A percentile compares a stretch with the other conserved stretches of the same genome.
Evolutionary conservation across 2,797 vertebrate genomes (phyloP).

Genomic region (Fratercula arctica): DNA sequence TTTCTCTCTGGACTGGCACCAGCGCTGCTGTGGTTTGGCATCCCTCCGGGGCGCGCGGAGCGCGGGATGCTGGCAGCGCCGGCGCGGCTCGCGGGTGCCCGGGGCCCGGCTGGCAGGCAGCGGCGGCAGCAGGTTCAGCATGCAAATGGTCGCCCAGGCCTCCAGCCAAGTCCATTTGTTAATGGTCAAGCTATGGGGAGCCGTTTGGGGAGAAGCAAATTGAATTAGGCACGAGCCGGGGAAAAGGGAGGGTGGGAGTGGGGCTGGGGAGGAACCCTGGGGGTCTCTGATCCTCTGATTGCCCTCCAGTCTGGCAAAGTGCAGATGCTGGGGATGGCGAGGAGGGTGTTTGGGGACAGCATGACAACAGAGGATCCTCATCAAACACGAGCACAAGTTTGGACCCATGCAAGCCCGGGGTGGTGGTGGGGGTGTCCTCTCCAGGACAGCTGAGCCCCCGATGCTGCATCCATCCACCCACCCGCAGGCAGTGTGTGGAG

Average conservation of each 20-base stretch:
- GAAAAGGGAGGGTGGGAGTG: not conserved
- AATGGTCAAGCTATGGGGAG: constrained; percentile 14
- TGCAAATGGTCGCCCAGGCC: not conserved
- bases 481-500: not conserved
- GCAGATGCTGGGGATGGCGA: accelerated
- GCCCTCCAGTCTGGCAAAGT: accelerated
- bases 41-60: not conserved
- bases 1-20: constrained; percentile 49
- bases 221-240: not conserved
- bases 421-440: not conserved
- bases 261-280: accelerated
- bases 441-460: accelerated
- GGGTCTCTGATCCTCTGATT: not conserved
- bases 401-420: not conserved
- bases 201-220: not conserved
- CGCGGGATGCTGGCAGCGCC: not conserved
- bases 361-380: accelerated
- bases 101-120: not conserved
- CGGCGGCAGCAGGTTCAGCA: not conserved
- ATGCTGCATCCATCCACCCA: accelerated
- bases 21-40: not conserved
- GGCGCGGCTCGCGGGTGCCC: not conserved
- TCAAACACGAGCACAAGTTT: accelerated
- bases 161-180: not conserved
- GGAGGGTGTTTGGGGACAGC: not conserved